These are phyloP conservation scores for Brachionus calyciflorus DNA, from an alignment of 1,140 invertebrate species.

Conservation along the genomic window DNA sequence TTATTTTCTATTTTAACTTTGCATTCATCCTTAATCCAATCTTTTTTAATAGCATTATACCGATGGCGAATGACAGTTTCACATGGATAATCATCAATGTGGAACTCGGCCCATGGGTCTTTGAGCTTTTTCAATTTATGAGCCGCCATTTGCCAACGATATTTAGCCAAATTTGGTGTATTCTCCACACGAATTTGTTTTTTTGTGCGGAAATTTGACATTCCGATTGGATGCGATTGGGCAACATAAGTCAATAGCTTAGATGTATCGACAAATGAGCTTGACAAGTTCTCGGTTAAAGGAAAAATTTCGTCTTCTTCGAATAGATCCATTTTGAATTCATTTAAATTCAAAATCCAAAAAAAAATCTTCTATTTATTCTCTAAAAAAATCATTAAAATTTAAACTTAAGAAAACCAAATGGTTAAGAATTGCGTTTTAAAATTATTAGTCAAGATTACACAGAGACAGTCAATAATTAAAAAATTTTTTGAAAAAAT, in stretches of 20 bases:
- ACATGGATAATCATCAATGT: constrained; percentile 56
- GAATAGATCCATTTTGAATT: constrained; percentile 9
- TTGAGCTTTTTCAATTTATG: constrained; percentile 51
- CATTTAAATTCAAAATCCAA: neutral
- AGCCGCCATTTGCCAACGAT: constrained; percentile 53
- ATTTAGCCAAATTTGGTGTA: neutral
- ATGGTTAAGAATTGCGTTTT: no score
- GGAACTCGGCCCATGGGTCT: constrained; percentile 62
- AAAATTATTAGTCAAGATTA: no score
- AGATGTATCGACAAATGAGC: neutral
- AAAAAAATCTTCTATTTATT: neutral
- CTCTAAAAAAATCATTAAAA: neutral
- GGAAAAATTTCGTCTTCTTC: constrained; percentile 33
- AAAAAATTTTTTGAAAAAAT: neutral
- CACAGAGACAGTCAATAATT: neutral
- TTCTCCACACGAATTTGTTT: neutral
- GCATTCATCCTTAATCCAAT: constrained; percentile 62
- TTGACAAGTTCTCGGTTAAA: constrained; percentile 21
- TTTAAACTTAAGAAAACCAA: no score
- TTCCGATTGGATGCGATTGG: constrained; percentile 12
- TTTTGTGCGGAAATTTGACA: constrained; percentile 40
- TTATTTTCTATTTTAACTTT: constrained; percentile 63
- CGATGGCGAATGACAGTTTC: constrained; percentile 60
- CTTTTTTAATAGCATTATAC: constrained; percentile 60
- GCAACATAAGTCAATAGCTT: neutral